phyloP scores from a whole-genome alignment of 2,888 invertebrate genomes.

The Byasa hedistus region DNA sequence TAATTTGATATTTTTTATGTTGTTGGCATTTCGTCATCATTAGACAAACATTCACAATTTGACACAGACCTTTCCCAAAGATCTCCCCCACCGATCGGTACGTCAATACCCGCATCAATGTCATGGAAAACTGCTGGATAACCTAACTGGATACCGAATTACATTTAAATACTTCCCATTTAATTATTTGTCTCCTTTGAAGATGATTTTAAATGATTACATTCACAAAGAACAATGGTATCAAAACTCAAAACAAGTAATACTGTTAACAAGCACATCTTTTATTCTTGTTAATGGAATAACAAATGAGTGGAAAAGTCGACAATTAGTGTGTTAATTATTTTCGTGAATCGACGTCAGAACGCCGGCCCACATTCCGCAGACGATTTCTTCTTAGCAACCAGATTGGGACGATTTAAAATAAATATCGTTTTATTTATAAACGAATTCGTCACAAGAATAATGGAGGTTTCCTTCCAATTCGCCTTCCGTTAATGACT shows the following conservation, averaged over 20 bases:
- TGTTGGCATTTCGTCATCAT: neutral
- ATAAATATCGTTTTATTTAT: slow-evolving; percentile 48
- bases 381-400: slow-evolving; percentile 43
- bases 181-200: no score
- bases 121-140: no score
- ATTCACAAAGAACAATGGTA: neutral
- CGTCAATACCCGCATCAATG: no score
- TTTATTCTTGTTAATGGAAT: neutral
- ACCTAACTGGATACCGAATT: no score
- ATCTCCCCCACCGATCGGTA: no score
- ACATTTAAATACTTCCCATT: no score
- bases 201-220: neutral
- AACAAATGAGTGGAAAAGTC: slow-evolving; percentile 22
- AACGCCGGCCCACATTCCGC: slow-evolving; percentile 46
- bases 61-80: no score
- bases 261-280: neutral
- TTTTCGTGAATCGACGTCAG: slow-evolving; percentile 42
- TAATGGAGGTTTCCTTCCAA: slow-evolving; percentile 31
- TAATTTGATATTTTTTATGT: neutral
- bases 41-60: no score
- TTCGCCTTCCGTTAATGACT: slow-evolving; percentile 40
- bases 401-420: slow-evolving; percentile 36
- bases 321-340: slow-evolving; percentile 39
- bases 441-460: slow-evolving; percentile 40
- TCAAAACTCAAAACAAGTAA: neutral